Percentiles rank a stretch among this genome's conserved stretches.
These are phyloP conservation scores for Orthosia incerta DNA, from an alignment of 2,888 invertebrate genomes.

Conservation along the genomic window DNA sequence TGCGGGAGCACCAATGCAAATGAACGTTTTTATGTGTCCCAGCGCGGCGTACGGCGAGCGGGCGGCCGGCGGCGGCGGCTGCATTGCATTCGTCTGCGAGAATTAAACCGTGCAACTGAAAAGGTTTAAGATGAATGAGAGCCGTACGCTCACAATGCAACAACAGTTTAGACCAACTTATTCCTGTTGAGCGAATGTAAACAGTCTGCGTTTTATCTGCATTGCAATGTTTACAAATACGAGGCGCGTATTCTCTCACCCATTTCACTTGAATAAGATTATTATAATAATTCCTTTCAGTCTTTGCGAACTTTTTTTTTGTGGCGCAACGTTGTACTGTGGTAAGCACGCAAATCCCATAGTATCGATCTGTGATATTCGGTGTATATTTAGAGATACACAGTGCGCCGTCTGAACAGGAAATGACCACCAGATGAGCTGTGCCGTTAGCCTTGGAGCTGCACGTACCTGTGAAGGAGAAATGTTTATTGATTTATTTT, in stretches of 20 bases:
- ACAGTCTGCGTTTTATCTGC: conserved; percentile 83
- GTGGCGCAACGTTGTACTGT: conserved; percentile 3
- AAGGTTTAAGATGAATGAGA: conserved; percentile 89
- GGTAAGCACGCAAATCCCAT: conserved; percentile 34
- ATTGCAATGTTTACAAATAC: conserved; percentile 71
- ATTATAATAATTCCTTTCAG: conserved; percentile 36
- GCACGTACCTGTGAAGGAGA: conserved; percentile 30
- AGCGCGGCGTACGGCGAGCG: conserved; percentile 49
- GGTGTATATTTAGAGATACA: conserved; percentile 73
- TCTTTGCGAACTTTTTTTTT: conserved; percentile 24
- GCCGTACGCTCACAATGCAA: conserved; percentile 84
- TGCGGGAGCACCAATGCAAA: conserved; percentile 85
- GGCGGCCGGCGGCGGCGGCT: conserved; percentile 68
- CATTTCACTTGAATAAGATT: conserved; percentile 59
- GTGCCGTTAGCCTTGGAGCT: conserved; percentile 73
- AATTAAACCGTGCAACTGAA: conserved; percentile 87
- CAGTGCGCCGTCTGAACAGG: conserved; percentile 83
- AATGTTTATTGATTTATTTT: conserved; percentile 30
- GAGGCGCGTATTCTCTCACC: conserved; percentile 60
- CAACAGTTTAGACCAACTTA: conserved; percentile 87
- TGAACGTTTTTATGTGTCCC: conserved; percentile 86
- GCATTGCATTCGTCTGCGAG: conserved; percentile 85
- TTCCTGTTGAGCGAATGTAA: conserved; percentile 83
- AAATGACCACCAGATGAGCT: conserved; percentile 87
- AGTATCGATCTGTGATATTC: conserved; percentile 67